Base-by-base conservation (phyloP, 2,888 invertebrate genomes). In the Patella depressa region DNA sequence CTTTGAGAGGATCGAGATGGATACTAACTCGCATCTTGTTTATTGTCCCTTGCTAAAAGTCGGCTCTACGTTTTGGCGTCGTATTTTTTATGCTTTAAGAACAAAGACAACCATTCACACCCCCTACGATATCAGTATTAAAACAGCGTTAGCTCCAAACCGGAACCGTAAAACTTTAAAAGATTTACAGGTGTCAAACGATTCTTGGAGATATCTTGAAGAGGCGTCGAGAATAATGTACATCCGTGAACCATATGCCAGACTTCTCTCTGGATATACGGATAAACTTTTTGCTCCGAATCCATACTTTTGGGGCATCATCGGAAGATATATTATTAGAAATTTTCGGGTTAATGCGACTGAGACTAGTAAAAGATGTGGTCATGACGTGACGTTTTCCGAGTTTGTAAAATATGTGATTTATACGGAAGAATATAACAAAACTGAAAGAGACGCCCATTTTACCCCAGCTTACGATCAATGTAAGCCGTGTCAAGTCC, bases 11-110 rank as follows among this genome's bases (percentile, higher is more conserved):
- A 80, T 82, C 55, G 73, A 80, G 9, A 69, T 85, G 12, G 80
- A 84, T 71, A 70, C 71, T 1, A 55, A 53, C 2, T 74, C 82
- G n/a, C 34, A 72, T 15, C 80, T 85, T 15, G 69, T 86, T 0
- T 88, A 84, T 76, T 88, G 88, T 78, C 86, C 86, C 15, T 80
- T 87, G 17, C 81, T 86, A 57, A 88, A 88, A 73, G 84, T 84
- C 9, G 87, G 85, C 1, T 88, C 87, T 9, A 85, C 86, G 0
- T 88, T 88, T 77, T 84, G 85, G 84, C 82, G 77, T 15, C 78
- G 81, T 15, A 78, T 85, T 53, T 70, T 88, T 11, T 79, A 83
- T 45, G 79, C 80, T 7, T 73, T 82, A 54, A 71, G 78, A 14
- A 74, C 77, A 15, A 71, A 78, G 1, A 75, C 77, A 19, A 59